These are phyloP conservation scores for Cryptus viduatorius DNA, from an alignment of 2,888 invertebrate genomes.

Conservation along the genomic window DNA sequence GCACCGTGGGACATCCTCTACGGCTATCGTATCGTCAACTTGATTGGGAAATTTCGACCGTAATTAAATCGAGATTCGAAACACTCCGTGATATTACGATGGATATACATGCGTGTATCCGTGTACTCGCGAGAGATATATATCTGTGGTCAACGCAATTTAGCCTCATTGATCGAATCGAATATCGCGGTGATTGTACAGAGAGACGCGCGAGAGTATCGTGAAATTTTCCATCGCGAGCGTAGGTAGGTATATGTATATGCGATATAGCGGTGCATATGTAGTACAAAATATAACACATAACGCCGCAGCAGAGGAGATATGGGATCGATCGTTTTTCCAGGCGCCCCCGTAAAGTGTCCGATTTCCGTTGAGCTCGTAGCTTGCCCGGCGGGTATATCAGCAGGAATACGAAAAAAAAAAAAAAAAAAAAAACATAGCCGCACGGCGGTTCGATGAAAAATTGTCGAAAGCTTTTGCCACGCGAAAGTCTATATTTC, in stretches of 20 bases:
- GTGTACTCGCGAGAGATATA: background rate
- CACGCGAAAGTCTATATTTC: conserved; percentile 18
- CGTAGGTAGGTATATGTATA: too few species aligned
- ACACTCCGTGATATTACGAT: background rate
- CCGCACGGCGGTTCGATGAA: conserved; percentile 23
- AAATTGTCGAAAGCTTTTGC: conserved; percentile 26
- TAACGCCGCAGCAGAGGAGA: background rate
- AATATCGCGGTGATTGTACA: background rate
- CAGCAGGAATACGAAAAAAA: background rate
- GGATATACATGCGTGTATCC: background rate
- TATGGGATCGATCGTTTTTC: conserved; percentile 48
- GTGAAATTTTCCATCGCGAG: background rate
- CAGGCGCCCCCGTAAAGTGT: conserved; percentile 35
- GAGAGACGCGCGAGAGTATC: background rate
- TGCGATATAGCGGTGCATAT: background rate
- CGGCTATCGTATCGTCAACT: conserved; percentile 41
- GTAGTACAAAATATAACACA: conserved; percentile 1
- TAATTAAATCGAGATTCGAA: conserved; percentile 63
- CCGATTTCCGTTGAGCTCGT: conserved; percentile 60
- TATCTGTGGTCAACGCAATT: conserved; percentile 21
- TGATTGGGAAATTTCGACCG: conserved; percentile 38
- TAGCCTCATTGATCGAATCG: conserved; percentile 35
- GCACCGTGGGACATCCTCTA: background rate
- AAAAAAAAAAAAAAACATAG: conserved; percentile 2
- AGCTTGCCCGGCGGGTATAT: conserved; percentile 3